Evolutionary conservation across 2,113 vertebrate genomes (phyloP).

Genomic region (Plecturocebus donacophilus): DNA sequence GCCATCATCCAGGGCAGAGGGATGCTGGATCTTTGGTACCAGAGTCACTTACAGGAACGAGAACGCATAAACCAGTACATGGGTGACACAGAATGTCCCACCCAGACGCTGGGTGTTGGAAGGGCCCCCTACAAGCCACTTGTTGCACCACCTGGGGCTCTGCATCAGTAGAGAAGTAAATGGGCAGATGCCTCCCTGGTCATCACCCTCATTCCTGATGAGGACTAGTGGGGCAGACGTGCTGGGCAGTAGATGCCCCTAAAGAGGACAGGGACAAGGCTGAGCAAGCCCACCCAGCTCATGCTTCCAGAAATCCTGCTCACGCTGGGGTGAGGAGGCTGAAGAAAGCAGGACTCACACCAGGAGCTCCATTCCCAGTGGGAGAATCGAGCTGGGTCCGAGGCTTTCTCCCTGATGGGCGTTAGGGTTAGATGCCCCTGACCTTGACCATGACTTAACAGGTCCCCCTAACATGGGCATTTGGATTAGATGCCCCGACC

Average conservation of each 20-base stretch:
- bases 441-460: neutral
- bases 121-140: no score
- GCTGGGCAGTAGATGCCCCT: fast-evolving
- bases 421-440: fast-evolving
- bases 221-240: fast-evolving
- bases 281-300: fast-evolving
- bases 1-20: fast-evolving
- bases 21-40: fast-evolving
- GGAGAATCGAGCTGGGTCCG: neutral
- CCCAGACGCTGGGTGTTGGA: neutral
- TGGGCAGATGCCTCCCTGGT: fast-evolving
- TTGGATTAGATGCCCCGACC: fast-evolving
- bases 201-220: neutral
- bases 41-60: neutral
- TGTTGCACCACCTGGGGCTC: no score
- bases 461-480: fast-evolving
- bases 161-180: fast-evolving
- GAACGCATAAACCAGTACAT: neutral
- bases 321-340: fast-evolving
- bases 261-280: no score
- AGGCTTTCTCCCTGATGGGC: fast-evolving
- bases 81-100: neutral
- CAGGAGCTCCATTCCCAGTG: fast-evolving
- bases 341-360: neutral
- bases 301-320: no score